These are phyloP conservation scores for Turdus rufiventris DNA, from an alignment of 2,113 vertebrate genomes.

Conservation along the genomic window DNA sequence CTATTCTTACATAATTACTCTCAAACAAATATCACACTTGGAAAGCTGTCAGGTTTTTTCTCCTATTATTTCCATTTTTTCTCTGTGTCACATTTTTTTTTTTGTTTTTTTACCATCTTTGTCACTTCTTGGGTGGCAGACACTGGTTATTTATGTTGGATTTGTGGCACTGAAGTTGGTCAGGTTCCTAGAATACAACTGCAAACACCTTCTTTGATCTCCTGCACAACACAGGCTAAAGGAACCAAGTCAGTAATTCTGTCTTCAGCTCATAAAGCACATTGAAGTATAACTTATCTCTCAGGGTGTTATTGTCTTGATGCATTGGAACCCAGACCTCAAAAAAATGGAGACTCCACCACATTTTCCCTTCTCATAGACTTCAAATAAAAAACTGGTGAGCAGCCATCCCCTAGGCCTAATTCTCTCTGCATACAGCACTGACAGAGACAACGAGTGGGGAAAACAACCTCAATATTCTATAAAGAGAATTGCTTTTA, in stretches of 20 bases:
- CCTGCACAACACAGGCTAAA: background rate
- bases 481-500: background rate
- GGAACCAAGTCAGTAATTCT: slow-evolving; percentile 31
- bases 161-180: background rate
- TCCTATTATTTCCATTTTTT: background rate
- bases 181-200: slow-evolving; percentile 9
- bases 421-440: background rate
- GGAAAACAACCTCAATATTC: background rate
- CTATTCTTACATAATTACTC: background rate
- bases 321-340: background rate
- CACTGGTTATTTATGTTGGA: background rate
- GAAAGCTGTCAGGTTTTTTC: background rate
- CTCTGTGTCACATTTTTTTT: background rate
- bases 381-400: background rate
- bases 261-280: slow-evolving; percentile 37
- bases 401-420: background rate
- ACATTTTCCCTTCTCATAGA: slow-evolving; percentile 30
- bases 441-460: background rate
- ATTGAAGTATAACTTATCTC: slow-evolving; percentile 34
- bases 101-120: background rate
- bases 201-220: slow-evolving; percentile 27
- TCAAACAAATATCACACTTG: background rate
- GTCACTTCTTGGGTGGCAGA: slow-evolving; percentile 14
- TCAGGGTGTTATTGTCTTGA: slow-evolving; percentile 28
- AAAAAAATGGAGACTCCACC: background rate